Evolutionary conservation across 2,797 vertebrate species (phyloP).

Genomic region (Crenichthys baileyi): DNA sequence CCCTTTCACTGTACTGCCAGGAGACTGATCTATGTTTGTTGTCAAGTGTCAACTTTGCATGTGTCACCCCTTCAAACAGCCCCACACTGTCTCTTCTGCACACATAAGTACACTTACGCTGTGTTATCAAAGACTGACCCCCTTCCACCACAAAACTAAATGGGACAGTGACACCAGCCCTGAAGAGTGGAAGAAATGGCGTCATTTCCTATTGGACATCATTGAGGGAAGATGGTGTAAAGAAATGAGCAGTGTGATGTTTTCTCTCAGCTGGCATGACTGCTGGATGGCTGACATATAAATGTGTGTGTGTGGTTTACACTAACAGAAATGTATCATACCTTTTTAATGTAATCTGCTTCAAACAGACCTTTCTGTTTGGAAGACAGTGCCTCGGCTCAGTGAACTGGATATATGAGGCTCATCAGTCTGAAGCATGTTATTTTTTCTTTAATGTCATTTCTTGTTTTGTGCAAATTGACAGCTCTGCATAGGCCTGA

Average conservation of each 20-base stretch:
- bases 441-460: background rate
- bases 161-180: constrained; percentile 67
- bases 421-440: background rate
- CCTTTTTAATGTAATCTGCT: background rate
- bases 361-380: background rate
- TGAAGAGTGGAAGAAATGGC: constrained; percentile 65
- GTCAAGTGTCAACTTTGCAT: background rate
- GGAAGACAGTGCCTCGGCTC: background rate
- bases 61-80: constrained; percentile 25
- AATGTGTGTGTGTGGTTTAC: background rate
- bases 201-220: constrained; percentile 70
- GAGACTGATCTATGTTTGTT: constrained; percentile 20
- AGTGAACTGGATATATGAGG: background rate
- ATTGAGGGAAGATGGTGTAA: constrained; percentile 23
- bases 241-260: constrained; percentile 25
- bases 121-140: background rate
- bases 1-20: constrained; percentile 8
- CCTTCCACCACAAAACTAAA: constrained; percentile 49
- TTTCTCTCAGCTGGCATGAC: constrained; percentile 19
- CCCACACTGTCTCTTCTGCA: background rate
- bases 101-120: background rate
- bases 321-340: background rate
- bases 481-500: background rate
- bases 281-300: background rate
- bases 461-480: background rate